Percentiles rank a stretch among this genome's conserved stretches.
Evolutionary conservation across 2,888 invertebrate genomes (phyloP).

Genomic region (Branchipolynoe longqiensis): DNA sequence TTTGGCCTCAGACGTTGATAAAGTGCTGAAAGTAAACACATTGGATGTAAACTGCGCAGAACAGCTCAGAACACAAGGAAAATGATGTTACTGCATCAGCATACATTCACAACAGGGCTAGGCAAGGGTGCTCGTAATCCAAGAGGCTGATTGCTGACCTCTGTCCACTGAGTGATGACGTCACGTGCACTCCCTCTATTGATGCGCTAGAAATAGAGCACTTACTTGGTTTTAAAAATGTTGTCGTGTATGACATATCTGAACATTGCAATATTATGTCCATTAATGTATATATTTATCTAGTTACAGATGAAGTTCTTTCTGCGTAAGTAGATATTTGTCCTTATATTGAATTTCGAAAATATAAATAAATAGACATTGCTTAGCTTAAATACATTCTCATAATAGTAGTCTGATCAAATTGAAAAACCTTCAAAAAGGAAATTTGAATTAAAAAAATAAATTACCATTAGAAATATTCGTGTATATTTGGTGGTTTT

Average conservation of each 20-base stretch:
- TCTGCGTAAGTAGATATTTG: constrained; percentile 49
- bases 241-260: neutral
- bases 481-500: neutral
- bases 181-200: no score
- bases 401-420: neutral
- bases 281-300: neutral
- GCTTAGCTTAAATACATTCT: neutral
- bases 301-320: constrained; percentile 59
- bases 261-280: neutral
- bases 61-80: no score
- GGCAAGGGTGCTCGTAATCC: neutral
- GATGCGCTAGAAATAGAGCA: neutral
- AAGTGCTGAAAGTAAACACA: no score
- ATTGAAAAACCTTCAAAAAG: neutral
- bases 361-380: neutral
- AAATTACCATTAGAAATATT: no score
- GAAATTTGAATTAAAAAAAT: no score
- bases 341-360: neutral
- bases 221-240: neutral
- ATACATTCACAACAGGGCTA: neutral
- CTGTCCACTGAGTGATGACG: no score
- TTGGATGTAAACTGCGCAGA: no score
- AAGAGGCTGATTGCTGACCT: neutral
- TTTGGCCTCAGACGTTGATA: no score
- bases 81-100: no score